A percentile compares a stretch with the other conserved stretches of the same genome.
These are phyloP conservation scores for Notocelia uddmanniana DNA, from an alignment of 2,888 invertebrate species.

Conservation along the genomic window DNA sequence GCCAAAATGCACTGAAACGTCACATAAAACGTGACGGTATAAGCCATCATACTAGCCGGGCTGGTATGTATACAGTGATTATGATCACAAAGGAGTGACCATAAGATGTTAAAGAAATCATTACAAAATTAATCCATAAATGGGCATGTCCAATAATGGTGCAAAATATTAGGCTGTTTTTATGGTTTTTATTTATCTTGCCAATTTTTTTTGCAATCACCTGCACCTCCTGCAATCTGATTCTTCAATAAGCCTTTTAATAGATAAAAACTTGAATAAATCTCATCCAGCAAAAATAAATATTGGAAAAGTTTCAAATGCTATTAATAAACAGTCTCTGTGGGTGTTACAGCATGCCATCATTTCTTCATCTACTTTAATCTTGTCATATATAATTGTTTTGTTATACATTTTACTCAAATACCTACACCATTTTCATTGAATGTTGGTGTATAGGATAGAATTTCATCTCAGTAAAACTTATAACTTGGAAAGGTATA, in stretches of 20 bases:
- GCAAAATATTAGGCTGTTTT: neutral
- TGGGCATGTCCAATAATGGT: neutral
- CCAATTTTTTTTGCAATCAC: neutral
- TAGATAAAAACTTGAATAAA: constrained; percentile 25
- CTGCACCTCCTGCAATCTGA: no score
- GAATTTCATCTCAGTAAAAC: neutral
- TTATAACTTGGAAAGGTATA: neutral
- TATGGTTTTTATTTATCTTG: neutral
- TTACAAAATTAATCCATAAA: neutral
- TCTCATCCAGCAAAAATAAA: constrained; percentile 23
- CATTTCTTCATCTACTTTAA: constrained; percentile 20
- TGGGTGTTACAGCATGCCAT: constrained; percentile 16
- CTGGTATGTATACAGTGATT: neutral
- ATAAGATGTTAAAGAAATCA: neutral
- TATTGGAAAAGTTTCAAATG: constrained; percentile 43
- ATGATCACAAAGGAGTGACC: neutral
- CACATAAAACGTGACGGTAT: no score
- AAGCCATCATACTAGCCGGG: no score
- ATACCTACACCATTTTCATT: constrained; percentile 10
- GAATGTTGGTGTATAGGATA: neutral
- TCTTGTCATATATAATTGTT: constrained; percentile 20
- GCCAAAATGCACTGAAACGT: no score
- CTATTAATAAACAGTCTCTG: constrained; percentile 22
- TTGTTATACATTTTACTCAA: constrained; percentile 30
- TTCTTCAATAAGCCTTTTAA: no score